Evolutionary conservation across 2,888 invertebrate species (phyloP), one percentile per base, ranked within the genome.

Genomic region (Galerucella calmariensis): DNA sequence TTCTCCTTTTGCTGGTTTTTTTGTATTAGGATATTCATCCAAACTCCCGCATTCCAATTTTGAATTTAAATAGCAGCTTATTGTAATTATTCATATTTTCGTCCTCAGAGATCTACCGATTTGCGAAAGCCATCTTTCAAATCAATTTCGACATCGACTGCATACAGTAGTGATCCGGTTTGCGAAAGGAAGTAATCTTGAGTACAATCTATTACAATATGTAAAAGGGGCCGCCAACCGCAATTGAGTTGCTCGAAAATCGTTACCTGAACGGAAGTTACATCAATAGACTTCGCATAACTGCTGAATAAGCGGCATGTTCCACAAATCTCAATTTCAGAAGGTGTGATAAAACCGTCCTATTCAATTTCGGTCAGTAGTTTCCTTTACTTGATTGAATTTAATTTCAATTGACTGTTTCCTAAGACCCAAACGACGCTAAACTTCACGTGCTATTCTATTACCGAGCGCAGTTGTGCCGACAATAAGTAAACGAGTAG

Each of bases 281-380:
- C 53, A 56, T 67, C 56, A 56, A 67, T 67, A 56, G n/a, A 67
- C 27, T 56, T 67, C 16, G 67, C 67, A 67, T 67, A 67, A 67
- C 27, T 67, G 56, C 53, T 53, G 67, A 56, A 53, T 67, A 56
- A 66, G 16, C 67, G 67, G 67, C 46, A 41, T 41, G 35, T 35
- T 56, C 16, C 14, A 41, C 53, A 35, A 67, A 67, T 67, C 35
- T 67, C 67, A 53, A 27, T 56, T 53, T 56, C 35, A 56, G 35
- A 53, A 35, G 41, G 27, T 67, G 56, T 67, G 35, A 67, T 56
- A 56, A 35, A 48, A 41, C 35, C 35, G 53, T 24, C 11, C 53
- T 20, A 67, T 67, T 67, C 35, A 53, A 67, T 67, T 56, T 67
- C 56, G 67, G 67, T 67, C 67, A 67, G 27, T 56, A 56, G 53